A percentile compares a stretch with the other conserved stretches of the same genome.
phyloP scores from a whole-genome alignment of 92 coral and sea anemone species.

The Montipora capitata region DNA sequence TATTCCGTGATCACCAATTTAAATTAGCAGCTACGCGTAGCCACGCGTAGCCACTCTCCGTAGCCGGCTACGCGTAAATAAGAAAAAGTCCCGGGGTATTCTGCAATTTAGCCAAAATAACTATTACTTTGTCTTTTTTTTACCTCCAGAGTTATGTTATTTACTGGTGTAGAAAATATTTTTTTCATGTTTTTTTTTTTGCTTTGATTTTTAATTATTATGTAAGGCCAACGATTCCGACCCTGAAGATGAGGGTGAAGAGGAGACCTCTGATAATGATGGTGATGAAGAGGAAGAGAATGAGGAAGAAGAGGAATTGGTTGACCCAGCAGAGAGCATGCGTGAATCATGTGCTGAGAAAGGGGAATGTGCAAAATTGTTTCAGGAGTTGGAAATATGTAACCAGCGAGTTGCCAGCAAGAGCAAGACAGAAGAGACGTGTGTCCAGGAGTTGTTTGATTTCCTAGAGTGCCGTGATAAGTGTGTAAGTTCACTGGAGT shows the following conservation, averaged over 20 bases:
- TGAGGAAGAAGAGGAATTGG: slow-evolving; percentile 96
- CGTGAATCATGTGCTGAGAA: slow-evolving; percentile 85
- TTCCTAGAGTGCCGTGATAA: slow-evolving; percentile 94
- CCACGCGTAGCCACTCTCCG: too few species aligned
- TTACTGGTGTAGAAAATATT: not conserved
- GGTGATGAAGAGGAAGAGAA: slow-evolving; percentile 86
- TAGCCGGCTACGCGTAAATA: too few species aligned
- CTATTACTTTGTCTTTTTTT: too few species aligned
- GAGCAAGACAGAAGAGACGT: slow-evolving; percentile 90
- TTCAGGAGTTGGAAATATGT: slow-evolving; percentile 78
- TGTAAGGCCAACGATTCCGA: slow-evolving; percentile 60
- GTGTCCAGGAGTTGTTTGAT: slow-evolving; percentile 97
- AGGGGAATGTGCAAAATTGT: slow-evolving; percentile 80
- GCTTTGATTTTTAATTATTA: not conserved
- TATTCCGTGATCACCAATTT: too few species aligned
- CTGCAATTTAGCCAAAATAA: too few species aligned
- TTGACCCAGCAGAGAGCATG: slow-evolving; percentile 87
- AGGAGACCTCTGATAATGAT: slow-evolving; percentile 49
- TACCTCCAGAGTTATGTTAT: not conserved
- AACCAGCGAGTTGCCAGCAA: slow-evolving; percentile 88
- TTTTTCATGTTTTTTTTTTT: not conserved
- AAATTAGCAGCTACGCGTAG: too few species aligned
- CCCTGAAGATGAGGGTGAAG: slow-evolving; percentile 85
- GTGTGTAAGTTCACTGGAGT: slow-evolving; percentile 86
- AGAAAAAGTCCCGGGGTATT: too few species aligned